Evolutionary conservation across 2,888 invertebrate species (phyloP), one percentile per base, ranked within the genome.

Genomic region (Lydus trimaculatus): DNA sequence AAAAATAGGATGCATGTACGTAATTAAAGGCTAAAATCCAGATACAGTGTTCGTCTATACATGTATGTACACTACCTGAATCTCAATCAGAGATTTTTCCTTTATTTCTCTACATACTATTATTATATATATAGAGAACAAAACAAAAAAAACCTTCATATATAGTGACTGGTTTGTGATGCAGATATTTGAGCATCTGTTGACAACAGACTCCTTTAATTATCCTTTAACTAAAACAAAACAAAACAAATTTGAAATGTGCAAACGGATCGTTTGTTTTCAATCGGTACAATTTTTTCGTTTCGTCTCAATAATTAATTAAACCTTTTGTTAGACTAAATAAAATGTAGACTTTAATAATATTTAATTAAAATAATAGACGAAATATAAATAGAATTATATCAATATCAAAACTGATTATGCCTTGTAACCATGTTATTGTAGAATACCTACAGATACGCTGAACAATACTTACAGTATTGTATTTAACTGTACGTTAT

Each of bases 21-120:
- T 70, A 70, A 70, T 70, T 70, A 70, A 70, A 70, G 66, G 64
- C 58, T 64, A 39, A 66, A 64, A 70, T 66, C 63, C 64, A 70
- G 58, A 28, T 5, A 56, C 13, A 56, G 5, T 28, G 13, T n/a
- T 6, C 5, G 0, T 56, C 2, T 28, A 15, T 28, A 15, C 6
- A n/a, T 28, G 7, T 56, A 56, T 43, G 11, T 43, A 48, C 9
- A 20, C 17, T 23, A 28, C 7, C 28, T 56, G 56, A 56, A 56
- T 56, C 23, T 28, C 56, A 28, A 56, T 56, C n/a, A 56, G 56
- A 56, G 28, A 5, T 7, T 28, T 25, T 52, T 25, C 25, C 25
- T 25, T 52, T 25, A 25, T 13, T 25, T 23, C 20, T 23, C 52
- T 52, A 13, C 13, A 52, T 52, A 13, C 52, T 20, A 23, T 20